These are phyloP conservation scores for Calephelis perditalis DNA, from an alignment of 2,888 invertebrate species.

Conservation along the genomic window DNA sequence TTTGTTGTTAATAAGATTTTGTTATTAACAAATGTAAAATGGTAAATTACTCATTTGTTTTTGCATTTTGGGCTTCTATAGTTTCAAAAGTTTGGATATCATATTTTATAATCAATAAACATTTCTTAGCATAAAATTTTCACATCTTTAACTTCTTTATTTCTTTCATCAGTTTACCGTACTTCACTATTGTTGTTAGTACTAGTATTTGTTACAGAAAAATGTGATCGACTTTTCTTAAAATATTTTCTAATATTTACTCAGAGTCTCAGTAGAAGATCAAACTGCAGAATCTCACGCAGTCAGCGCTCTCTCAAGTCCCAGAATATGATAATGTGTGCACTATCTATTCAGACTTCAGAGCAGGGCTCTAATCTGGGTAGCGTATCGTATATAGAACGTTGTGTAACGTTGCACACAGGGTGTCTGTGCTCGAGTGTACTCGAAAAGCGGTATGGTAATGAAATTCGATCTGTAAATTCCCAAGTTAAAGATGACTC, in stretches of 20 bases:
- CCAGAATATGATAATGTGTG: constrained; percentile 53
- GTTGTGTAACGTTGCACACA: constrained; percentile 26
- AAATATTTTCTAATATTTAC: constrained; percentile 2
- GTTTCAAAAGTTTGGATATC: too few species aligned
- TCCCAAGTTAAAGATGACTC: constrained; percentile 63
- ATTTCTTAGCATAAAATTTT: too few species aligned
- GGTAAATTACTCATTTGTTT: too few species aligned
- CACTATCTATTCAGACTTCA: constrained; percentile 45
- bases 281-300: constrained; percentile 39
- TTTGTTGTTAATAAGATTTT: too few species aligned
- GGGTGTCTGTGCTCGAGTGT: constrained; percentile 49
- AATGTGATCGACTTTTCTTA: too few species aligned
- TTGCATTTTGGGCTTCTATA: too few species aligned
- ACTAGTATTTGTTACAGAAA: too few species aligned
- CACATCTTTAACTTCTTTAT: too few species aligned
- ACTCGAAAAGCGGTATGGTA: constrained; percentile 61
- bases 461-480: constrained; percentile 64
- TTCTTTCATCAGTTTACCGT: too few species aligned
- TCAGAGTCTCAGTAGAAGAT: constrained; percentile 27
- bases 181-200: too few species aligned
- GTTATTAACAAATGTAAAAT: too few species aligned
- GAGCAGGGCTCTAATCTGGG: constrained; percentile 46
- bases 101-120: too few species aligned
- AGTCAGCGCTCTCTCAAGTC: constrained; percentile 30
- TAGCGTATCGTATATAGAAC: constrained; percentile 41